Evolutionary conservation across 1,140 invertebrate genomes (phyloP).

Genomic region (Lordiphosa mommai): DNA sequence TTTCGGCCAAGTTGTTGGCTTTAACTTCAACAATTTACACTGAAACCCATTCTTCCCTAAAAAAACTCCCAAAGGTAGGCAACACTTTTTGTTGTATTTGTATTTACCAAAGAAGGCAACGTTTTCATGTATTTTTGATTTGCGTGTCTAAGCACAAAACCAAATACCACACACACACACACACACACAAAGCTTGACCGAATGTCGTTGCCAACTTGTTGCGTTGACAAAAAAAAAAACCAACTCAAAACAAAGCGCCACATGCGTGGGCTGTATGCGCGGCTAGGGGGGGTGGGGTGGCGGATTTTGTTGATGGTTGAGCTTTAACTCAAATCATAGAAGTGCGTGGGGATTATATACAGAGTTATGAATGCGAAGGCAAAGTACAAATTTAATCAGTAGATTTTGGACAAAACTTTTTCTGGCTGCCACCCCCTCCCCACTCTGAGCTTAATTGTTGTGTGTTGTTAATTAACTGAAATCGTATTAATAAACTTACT

Average conservation of each 20-base stretch:
- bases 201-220: constrained; percentile 53
- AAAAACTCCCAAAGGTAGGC: constrained; percentile 49
- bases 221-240: constrained; percentile 48
- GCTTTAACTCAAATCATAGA: too few species aligned
- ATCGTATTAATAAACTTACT: constrained; percentile 72
- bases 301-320: constrained; percentile 15
- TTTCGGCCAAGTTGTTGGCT: too few species aligned
- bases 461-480: constrained; percentile 72
- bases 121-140: constrained; percentile 32
- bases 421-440: neutral
- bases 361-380: too few species aligned
- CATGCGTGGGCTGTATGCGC: constrained; percentile 37
- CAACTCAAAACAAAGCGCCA: constrained; percentile 61
- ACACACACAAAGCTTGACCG: constrained; percentile 10
- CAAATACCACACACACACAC: constrained; percentile 2
- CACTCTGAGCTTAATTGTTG: constrained; percentile 44
- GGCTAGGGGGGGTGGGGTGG: neutral
- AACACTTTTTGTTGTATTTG: constrained; percentile 35
- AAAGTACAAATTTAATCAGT: neutral
- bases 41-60: too few species aligned
- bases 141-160: constrained; percentile 9
- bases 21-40: too few species aligned
- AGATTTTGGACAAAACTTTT: neutral
- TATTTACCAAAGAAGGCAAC: constrained; percentile 9
- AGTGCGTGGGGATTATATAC: too few species aligned